Conservation (phyloP, 2,797 vertebrate species). For the Vireo griseus region DNA sequence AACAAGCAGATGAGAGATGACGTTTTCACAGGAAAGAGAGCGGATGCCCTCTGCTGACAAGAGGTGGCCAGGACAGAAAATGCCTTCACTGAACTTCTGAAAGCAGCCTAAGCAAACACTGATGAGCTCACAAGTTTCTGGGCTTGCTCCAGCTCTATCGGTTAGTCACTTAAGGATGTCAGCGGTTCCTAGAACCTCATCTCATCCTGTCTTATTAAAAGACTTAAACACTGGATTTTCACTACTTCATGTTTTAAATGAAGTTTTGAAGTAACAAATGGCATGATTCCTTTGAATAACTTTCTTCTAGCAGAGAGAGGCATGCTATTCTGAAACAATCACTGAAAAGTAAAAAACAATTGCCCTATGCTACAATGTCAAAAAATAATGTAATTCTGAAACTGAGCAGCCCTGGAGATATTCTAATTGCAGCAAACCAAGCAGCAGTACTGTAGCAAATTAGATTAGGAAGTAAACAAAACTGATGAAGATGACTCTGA, state of each 20-base stretch:
- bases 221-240: background rate
- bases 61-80: background rate
- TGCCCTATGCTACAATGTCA: background rate
- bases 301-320: background rate
- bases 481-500: background rate
- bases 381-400: background rate
- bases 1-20: accelerated
- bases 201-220: background rate
- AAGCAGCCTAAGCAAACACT: accelerated
- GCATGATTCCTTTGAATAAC: background rate
- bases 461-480: background rate
- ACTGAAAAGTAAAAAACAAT: background rate
- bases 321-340: background rate
- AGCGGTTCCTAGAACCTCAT: background rate
- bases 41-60: conserved; percentile 20
- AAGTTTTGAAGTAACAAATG: background rate
- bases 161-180: accelerated
- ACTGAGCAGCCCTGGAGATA: background rate
- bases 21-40: background rate
- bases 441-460: background rate
- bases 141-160: background rate
- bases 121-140: background rate
- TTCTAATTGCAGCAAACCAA: background rate
- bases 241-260: background rate
- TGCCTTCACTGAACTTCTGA: background rate